Evolutionary conservation across 2,888 invertebrate genomes (phyloP), one percentile per base, ranked within the genome.

Genomic region (Hipparchia sbordonii): DNA sequence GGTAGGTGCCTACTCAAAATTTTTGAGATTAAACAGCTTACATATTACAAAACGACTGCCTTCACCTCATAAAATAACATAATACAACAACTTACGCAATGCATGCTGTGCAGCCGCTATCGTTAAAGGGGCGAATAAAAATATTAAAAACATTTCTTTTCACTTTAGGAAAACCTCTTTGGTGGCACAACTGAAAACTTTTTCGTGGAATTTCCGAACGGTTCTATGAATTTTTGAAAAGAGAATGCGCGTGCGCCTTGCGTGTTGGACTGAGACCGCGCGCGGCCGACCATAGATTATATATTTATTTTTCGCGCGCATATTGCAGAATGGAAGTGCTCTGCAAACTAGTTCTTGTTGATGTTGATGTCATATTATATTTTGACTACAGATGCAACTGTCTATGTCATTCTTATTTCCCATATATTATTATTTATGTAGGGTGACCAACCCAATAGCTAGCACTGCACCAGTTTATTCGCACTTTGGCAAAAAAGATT

Each of bases 51-150:
- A 69, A 72, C 66, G 7, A 65, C 61, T 65, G 73, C 71, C 72
- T 76, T 74, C 72, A 78, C 76, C 76, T 71, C 72, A 73, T 74
- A 77, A 71, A 74, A 75, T 72, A 74, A 72, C 57, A 72, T 65
- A 62, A 60, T 56, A 54, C 63, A 77, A 74, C 75, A 71, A 84
- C 85, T 86, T 81, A 86, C 85, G 85, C 73, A 86, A 82, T 59
- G 74, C 76, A 76, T 80, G 79, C 72, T 85, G 82, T 45, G 80
- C 82, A n/a, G 77, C 69, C 75, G 81, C 78, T 71, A 80, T 76
- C 63, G 80, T 78, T 67, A 79, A 77, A 65, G 79, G 67, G 62
- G 77, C 77, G 61, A 80, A 73, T 63, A 82, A 69, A 69, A 81
- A 74, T 60, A 78, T 73, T 76, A 78, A 76, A 72, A 77, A 78